Evolutionary conservation across 2,888 invertebrate genomes (phyloP).

Genomic region (Beris morrisii): DNA sequence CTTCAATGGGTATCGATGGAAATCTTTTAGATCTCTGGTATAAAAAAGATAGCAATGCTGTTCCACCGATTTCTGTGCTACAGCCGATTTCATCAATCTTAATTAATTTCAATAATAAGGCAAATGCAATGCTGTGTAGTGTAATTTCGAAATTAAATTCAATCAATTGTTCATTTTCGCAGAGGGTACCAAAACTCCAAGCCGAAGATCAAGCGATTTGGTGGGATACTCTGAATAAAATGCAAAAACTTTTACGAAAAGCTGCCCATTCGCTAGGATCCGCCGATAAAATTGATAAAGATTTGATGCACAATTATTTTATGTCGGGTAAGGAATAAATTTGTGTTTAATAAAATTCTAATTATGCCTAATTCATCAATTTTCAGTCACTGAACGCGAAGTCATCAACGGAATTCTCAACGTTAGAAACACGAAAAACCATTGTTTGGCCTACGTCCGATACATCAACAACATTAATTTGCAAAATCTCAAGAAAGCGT

Average conservation of each 20-base stretch:
- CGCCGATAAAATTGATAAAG: slow-evolving; percentile 83
- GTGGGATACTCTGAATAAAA: slow-evolving; percentile 96
- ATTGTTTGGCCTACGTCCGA: slow-evolving; percentile 90
- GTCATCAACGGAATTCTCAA: slow-evolving; percentile 93
- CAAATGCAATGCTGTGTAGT: slow-evolving; percentile 48
- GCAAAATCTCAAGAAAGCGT: slow-evolving; percentile 90
- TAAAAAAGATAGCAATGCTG: slow-evolving; percentile 93
- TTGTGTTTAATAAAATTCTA: background rate
- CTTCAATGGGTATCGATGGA: slow-evolving; percentile 79
- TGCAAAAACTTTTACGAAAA: slow-evolving; percentile 92
- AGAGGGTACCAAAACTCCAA: slow-evolving; percentile 93
- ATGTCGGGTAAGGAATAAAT: slow-evolving; percentile 80
- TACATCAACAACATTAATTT: slow-evolving; percentile 97
- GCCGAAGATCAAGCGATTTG: slow-evolving; percentile 95
- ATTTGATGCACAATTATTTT: slow-evolving; percentile 95
- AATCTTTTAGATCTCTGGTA: slow-evolving; percentile 91
- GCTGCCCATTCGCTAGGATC: slow-evolving; percentile 85
- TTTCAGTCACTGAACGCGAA: slow-evolving; percentile 92
- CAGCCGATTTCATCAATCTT: slow-evolving; percentile 97
- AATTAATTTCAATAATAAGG: slow-evolving; percentile 97
- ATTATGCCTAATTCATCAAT: slow-evolving; percentile 1
- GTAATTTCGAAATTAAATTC: no score
- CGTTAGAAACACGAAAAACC: slow-evolving; percentile 92
- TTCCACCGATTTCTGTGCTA: slow-evolving; percentile 90
- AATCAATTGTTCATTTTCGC: background rate